Evolutionary conservation across 2,888 invertebrate genomes (phyloP), one percentile per base, ranked within the genome.

Genomic region (Eurytoma californica): DNA sequence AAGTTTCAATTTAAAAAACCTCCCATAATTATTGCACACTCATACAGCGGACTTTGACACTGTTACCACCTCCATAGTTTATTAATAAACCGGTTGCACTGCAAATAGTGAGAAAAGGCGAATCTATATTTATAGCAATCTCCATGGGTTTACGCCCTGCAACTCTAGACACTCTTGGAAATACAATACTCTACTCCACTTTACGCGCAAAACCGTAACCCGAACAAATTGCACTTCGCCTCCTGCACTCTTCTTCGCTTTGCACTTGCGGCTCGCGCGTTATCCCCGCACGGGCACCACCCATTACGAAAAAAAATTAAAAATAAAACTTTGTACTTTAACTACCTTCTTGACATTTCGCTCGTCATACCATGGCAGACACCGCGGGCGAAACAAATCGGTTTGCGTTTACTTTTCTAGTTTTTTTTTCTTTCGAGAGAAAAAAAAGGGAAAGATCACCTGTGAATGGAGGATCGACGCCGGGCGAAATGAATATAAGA

Each of bases 131-230:
- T 76, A 76, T 76, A 76, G 76, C 67, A 24, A 20, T 49, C 57
- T 47, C 55, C 61, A 69, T 53, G 49, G 76, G 68, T 76, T 76
- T 76, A 69, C 76, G 76, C 76, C 76, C 76, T 76, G 61, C 61
- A 63, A 47, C 60, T 75, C 68, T 39, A 61, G 68, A 13, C 20
- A 51, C n/a, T 61, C 51, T 28, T 12, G 47, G 61, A 75, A 75
- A 68, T 53, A 28, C 24, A 30, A 66, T 30, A 63, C 61, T 39
- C 39, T 30, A 60, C 57, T 14, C 58, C 20, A 69, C 47, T 69
- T 58, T 20, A 20, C 60, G 18, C 13, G 47, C 39, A 39, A 30
- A 30, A 30, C 30, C 30, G 24, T 30, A 28, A 30, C 61, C 3
- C 60, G 30, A 14, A 14, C 14, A 60, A 63, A 39, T 39, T 39